These are phyloP conservation scores for Lasioglossum marginatum DNA, from an alignment of 2,888 invertebrate species.

Conservation along the genomic window DNA sequence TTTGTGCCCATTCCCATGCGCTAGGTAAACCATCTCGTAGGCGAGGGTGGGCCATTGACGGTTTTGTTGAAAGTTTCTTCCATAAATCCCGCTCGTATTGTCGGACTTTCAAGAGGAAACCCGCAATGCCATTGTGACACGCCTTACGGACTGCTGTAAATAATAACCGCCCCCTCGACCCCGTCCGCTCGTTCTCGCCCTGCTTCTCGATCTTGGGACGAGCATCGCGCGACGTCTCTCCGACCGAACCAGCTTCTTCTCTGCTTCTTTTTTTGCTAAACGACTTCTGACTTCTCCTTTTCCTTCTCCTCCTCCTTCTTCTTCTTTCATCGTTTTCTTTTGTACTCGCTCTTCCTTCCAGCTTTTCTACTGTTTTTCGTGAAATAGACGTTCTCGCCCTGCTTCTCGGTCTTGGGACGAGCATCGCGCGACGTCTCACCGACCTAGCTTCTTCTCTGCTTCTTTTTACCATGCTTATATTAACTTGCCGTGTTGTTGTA, in stretches of 20 bases:
- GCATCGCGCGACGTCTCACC: slow-evolving; percentile 32
- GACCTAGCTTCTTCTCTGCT: slow-evolving; percentile 32
- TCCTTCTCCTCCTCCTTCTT: neutral
- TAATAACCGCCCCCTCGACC: slow-evolving; percentile 76
- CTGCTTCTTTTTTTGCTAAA: neutral
- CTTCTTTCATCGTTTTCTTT: neutral
- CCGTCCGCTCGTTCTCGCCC: slow-evolving; percentile 50
- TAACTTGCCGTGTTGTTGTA: no score
- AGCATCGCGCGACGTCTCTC: slow-evolving; percentile 32
- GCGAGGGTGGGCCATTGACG: slow-evolving; percentile 80
- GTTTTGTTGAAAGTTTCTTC: slow-evolving; percentile 84
- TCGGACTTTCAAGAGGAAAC: slow-evolving; percentile 84
- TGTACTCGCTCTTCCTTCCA: neutral
- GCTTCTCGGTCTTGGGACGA: slow-evolving; percentile 46
- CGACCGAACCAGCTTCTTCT: slow-evolving; percentile 38
- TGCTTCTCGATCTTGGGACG: slow-evolving; percentile 48
- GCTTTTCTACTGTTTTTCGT: neutral
- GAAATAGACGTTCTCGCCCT: slow-evolving; percentile 39
- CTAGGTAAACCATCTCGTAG: slow-evolving; percentile 63
- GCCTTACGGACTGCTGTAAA: slow-evolving; percentile 82
- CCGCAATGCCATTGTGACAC: slow-evolving; percentile 84
- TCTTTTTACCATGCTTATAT: no score
- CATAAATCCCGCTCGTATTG: slow-evolving; percentile 83
- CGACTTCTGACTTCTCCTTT: slow-evolving; percentile 14
- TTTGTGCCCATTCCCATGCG: slow-evolving; percentile 78